Conservation (phyloP, 1,140 invertebrate species). For the Caenorhabditis elegans region DNA sequence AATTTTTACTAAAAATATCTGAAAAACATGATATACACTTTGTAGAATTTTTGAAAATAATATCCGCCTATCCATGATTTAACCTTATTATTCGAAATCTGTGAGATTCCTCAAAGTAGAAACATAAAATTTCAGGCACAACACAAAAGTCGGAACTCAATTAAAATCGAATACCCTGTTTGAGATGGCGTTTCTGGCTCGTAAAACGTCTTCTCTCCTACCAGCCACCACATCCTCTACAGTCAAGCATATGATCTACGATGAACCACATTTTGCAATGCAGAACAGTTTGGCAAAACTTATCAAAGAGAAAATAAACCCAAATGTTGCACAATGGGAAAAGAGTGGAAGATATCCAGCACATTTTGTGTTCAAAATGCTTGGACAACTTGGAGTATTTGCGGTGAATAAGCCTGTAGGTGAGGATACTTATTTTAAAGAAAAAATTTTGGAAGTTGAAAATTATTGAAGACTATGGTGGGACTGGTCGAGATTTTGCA, state of each 20-base stretch:
- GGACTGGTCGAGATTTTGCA: conserved; percentile 71
- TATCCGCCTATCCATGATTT: no score
- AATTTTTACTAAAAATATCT: no score
- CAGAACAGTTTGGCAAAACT: conserved; percentile 34
- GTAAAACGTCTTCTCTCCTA: not conserved
- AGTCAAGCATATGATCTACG: conserved; percentile 23
- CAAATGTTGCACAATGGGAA: conserved; percentile 73
- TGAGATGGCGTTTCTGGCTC: not conserved
- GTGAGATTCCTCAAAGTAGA: no score
- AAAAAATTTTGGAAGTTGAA: conserved; percentile 6
- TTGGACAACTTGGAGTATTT: conserved; percentile 71
- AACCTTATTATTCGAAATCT: no score
- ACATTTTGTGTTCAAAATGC: conserved; percentile 71
- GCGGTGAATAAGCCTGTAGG: conserved; percentile 70
- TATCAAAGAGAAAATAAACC: conserved; percentile 73
- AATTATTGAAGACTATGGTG: conserved; percentile 72
- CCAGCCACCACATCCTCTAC: not conserved
- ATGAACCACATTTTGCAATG: conserved; percentile 6
- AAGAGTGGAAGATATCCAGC: conserved; percentile 69
- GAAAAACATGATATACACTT: no score
- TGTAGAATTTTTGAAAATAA: no score
- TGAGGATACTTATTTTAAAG: conserved; percentile 46
- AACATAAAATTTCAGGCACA: no score
- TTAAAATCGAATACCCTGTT: not conserved
- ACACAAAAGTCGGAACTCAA: no score